Conservation (phyloP, 2,888 invertebrate species). For the Machimus atricapillus region DNA sequence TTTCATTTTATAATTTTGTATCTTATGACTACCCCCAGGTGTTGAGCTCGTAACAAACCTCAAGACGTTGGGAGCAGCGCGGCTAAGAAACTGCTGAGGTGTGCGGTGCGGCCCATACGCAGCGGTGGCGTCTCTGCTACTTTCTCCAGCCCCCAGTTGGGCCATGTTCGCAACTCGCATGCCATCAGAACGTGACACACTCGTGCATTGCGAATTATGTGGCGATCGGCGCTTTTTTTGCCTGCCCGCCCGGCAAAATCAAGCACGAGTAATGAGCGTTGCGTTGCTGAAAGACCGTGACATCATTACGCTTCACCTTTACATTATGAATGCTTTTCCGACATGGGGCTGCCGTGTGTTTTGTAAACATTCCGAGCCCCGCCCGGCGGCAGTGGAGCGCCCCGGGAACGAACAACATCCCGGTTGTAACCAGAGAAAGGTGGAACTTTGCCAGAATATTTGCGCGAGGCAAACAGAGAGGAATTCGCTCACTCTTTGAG, state of each 20-base stretch:
- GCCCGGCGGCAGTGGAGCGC: neutral
- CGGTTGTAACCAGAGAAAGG: neutral
- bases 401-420: neutral
- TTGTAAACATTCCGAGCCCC: neutral
- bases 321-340: neutral
- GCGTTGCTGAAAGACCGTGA: neutral
- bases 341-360: neutral
- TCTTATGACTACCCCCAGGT: neutral
- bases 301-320: neutral
- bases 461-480: neutral
- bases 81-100: too few relatives aligned
- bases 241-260: neutral
- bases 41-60: neutral
- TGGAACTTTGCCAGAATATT: neutral
- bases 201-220: neutral
- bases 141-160: neutral
- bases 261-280: neutral
- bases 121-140: neutral
- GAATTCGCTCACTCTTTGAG: neutral
- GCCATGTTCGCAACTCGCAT: neutral
- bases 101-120: neutral
- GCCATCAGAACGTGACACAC: neutral
- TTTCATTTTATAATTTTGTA: neutral
- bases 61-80: neutral
- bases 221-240: neutral